A percentile compares a stretch with the other conserved stretches of the same genome.
phyloP scores from a whole-genome alignment of 2,888 invertebrate genomes.

The Torymus auratus region DNA sequence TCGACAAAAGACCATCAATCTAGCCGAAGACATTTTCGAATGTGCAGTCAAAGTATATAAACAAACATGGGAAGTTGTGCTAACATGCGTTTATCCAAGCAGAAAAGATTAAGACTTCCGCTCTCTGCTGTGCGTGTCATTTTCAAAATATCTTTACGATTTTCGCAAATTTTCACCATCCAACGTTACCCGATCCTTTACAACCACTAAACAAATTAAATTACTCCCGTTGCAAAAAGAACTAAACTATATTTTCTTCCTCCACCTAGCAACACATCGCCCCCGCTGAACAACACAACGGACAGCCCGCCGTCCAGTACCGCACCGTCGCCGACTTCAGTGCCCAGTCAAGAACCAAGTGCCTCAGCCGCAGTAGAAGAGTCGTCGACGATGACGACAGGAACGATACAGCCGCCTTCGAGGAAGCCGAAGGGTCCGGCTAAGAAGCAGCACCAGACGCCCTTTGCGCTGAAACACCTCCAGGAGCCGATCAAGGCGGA shows the following conservation, averaged over 20 bases:
- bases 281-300: not conserved
- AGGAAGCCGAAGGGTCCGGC: not conserved
- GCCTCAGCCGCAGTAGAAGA: not conserved
- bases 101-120: too few species aligned
- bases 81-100: too few species aligned
- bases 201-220: too few species aligned
- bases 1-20: too few species aligned
- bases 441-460: conserved; percentile 57
- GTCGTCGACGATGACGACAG: conserved; percentile 19
- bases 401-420: not conserved
- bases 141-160: too few species aligned
- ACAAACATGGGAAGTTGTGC: not conserved
- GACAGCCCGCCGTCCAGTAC: not conserved
- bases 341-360: not conserved
- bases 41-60: too few species aligned
- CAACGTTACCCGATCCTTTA: too few species aligned
- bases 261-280: not conserved
- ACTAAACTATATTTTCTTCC: not conserved
- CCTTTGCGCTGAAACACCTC: conserved; percentile 56
- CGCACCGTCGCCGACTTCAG: conserved; percentile 2
- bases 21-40: too few species aligned
- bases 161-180: too few species aligned
- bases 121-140: too few species aligned
- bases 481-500: conserved; percentile 54
- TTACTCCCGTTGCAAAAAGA: too few species aligned